Evolutionary conservation across 2,113 vertebrate genomes (phyloP).

Genomic region (Euleptes europaea): DNA sequence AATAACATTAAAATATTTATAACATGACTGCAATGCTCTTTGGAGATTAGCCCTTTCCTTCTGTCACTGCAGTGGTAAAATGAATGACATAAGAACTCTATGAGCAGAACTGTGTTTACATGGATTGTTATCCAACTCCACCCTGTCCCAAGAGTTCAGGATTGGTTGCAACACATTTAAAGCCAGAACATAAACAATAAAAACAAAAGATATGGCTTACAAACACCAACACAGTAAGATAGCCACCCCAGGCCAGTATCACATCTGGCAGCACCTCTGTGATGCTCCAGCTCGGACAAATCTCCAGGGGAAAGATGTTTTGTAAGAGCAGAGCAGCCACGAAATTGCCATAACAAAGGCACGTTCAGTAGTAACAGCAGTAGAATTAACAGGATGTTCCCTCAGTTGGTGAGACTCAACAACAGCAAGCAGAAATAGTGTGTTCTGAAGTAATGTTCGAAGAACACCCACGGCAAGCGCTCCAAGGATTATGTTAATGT

Average conservation of each 20-base stretch:
- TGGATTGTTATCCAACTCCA: background rate
- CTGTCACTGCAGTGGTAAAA: background rate
- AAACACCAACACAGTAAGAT: background rate
- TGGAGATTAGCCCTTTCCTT: background rate
- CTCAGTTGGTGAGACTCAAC: background rate
- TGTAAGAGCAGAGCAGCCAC: background rate
- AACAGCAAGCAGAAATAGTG: background rate
- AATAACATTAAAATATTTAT: background rate
- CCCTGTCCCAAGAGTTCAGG: background rate
- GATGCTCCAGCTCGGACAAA: background rate
- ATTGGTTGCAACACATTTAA: background rate
- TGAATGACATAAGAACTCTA: background rate
- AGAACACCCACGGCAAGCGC: accelerated
- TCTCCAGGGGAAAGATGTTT: background rate
- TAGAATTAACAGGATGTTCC: background rate
- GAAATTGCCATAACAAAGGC: background rate
- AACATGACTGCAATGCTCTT: background rate
- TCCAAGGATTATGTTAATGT: background rate
- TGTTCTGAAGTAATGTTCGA: background rate
- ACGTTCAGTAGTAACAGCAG: too few relatives aligned
- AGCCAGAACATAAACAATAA: background rate
- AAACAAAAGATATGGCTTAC: background rate
- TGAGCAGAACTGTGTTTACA: background rate
- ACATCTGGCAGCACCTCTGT: background rate
- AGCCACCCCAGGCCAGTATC: background rate